Conservation (phyloP, 2,888 invertebrate genomes). For the Aphidius colemani region DNA sequence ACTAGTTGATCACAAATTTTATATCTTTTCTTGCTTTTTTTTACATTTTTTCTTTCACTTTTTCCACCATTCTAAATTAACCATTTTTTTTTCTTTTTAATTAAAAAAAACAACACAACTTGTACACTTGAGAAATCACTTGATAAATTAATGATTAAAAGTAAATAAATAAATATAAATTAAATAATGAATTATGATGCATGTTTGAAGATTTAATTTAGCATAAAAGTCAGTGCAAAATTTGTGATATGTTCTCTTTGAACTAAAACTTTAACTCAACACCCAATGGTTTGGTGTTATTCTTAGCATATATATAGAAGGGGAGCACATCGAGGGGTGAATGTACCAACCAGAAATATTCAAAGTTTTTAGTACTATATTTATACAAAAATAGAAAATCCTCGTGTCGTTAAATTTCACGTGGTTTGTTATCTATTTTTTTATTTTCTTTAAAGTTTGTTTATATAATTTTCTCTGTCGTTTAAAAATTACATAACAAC, state of each 20-base stretch:
- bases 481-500: background rate
- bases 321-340: constrained; percentile 50
- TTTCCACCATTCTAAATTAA: too few relatives aligned
- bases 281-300: constrained; percentile 43
- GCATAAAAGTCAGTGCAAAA: constrained; percentile 8
- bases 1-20: too few relatives aligned
- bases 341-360: constrained; percentile 41
- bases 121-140: background rate
- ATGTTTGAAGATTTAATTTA: too few relatives aligned
- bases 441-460: background rate
- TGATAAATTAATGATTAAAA: too few relatives aligned
- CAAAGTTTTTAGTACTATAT: background rate
- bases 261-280: constrained; percentile 15
- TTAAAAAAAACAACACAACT: background rate
- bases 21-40: background rate
- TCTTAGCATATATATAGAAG: constrained; percentile 39
- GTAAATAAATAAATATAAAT: too few relatives aligned
- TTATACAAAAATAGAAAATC: constrained; percentile 21
- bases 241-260: background rate
- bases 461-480: background rate
- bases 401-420: constrained; percentile 29
- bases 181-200: too few relatives aligned
- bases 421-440: background rate
- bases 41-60: background rate
- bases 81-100: too few relatives aligned